Evolutionary conservation across 2,888 invertebrate species (phyloP).

Genomic region (Cataglyphis livida): DNA sequence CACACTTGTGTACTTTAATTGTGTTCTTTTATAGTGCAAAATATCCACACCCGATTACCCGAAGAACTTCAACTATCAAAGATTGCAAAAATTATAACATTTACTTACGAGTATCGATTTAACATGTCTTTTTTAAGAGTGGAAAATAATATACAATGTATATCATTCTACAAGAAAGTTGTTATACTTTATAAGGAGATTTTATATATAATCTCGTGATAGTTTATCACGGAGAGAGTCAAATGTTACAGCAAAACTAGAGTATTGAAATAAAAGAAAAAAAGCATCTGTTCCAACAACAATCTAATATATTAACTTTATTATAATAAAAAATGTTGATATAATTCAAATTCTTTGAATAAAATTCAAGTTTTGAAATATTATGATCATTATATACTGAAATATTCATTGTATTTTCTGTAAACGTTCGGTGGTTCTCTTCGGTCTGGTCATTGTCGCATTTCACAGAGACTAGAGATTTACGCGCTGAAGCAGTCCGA

Average conservation of each 20-base stretch:
- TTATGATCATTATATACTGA: conserved; percentile 58
- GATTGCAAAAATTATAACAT: not conserved
- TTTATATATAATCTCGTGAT: not conserved
- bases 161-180: not conserved
- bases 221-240: not conserved
- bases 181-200: not conserved
- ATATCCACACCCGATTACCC: not conserved
- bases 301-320: conserved; percentile 43
- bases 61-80: not conserved
- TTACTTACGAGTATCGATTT: too few relatives aligned
- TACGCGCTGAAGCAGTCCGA: conserved; percentile 54
- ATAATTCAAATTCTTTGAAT: not conserved
- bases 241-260: not conserved
- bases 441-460: conserved; percentile 50
- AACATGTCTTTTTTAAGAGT: too few relatives aligned
- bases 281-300: conserved; percentile 33
- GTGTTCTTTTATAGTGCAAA: conserved; percentile 14
- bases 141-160: not conserved
- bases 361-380: conserved; percentile 50
- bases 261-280: not conserved
- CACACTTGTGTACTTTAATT: conserved; percentile 12
- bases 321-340: conserved; percentile 47
- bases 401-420: conserved; percentile 39
- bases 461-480: conserved; percentile 46
- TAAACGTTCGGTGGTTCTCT: conserved; percentile 39